Base-by-base conservation (phyloP, 2,113 vertebrate species). In the Ciconia stormi region DNA sequence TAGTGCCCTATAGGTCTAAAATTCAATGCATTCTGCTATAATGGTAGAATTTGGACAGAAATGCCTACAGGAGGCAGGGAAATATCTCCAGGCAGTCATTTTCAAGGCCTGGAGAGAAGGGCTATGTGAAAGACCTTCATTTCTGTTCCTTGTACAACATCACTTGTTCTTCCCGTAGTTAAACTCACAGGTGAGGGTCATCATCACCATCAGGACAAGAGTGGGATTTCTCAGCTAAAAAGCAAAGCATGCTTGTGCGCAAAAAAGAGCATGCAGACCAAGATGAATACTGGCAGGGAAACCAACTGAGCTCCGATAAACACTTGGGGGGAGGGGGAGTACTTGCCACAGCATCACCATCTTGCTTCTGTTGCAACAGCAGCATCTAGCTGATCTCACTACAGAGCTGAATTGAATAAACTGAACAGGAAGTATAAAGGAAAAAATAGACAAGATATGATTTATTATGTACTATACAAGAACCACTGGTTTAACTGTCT, bases 401-500 rank as follows among this genome's bases (percentile, higher is more conserved):
- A 88, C 78, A 5, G 13, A 93, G 66, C 70, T 76, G 73, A 91
- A 88, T 32, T 70, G 90, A 95, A 74, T 58, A 91, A 93, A 96
- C 95, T 81, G 92, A 96, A 98, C 92, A 97, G 97, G 97, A 97
- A 97, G 86, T 70, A 72, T 10, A 77, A 83, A 63, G 73, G 38
- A 38, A 84, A 90, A 95, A 88, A 65, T 32, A 94, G 94, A 87
- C 88, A 96, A 89, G 91, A 82, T 82, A 90, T 95, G 94, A 97
- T 97, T 96, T 95, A 97, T 96, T 92, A 84, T 72, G 58, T 49
- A 42, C 88, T 88, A 73, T 32, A 70, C 19, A 95, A 92, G 86
- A 96, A 92, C 91, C 81, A 90, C 81, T 29, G 23, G 93, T 94
- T 97, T 96, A 97, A 97, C 97, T 93, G 95, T 94, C 94, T 95